phyloP scores from a whole-genome alignment of 2,113 vertebrate genomes.

The Gambusia affinis region DNA sequence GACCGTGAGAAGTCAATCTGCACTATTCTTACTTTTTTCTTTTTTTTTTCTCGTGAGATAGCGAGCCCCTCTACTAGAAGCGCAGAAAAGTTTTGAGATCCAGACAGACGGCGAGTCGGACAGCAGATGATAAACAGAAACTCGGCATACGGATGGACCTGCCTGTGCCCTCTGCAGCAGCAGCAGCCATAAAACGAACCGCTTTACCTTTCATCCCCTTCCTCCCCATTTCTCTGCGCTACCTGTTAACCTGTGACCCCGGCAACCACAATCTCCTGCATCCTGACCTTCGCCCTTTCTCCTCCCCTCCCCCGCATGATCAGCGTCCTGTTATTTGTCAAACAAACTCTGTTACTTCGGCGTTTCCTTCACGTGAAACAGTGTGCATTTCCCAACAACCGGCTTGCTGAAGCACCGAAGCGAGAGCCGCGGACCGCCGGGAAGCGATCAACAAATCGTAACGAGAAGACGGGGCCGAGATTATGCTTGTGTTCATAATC shows the following conservation, averaged over 20 bases:
- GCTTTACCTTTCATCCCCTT: slow-evolving; percentile 84
- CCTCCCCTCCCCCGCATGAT: slow-evolving; percentile 21
- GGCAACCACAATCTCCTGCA: slow-evolving; percentile 68
- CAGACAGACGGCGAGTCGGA: slow-evolving; percentile 23
- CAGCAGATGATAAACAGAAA: slow-evolving; percentile 43
- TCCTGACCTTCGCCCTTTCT: slow-evolving; percentile 58
- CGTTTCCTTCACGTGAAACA: background rate
- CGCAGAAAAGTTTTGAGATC: background rate
- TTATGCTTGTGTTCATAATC: slow-evolving; percentile 58
- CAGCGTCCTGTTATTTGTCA: slow-evolving; percentile 51
- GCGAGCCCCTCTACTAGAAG: background rate
- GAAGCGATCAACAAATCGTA: slow-evolving; percentile 55
- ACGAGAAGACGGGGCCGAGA: slow-evolving; percentile 8
- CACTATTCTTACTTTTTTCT: background rate
- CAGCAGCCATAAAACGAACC: slow-evolving; percentile 84
- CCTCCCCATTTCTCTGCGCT: slow-evolving; percentile 75
- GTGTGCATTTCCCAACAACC: background rate
- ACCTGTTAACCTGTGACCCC: slow-evolving; percentile 87
- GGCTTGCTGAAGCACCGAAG: slow-evolving; percentile 26
- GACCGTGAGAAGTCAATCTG: background rate
- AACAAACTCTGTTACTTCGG: slow-evolving; percentile 2
- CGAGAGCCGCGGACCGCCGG: slow-evolving; percentile 35
- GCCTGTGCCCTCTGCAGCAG: slow-evolving; percentile 83
- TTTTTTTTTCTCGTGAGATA: background rate
- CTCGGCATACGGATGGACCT: slow-evolving; percentile 50